Percentiles rank a stretch among this genome's conserved stretches.
Evolutionary conservation across 2,113 vertebrate species (phyloP).

Genomic region (Merops nubicus): DNA sequence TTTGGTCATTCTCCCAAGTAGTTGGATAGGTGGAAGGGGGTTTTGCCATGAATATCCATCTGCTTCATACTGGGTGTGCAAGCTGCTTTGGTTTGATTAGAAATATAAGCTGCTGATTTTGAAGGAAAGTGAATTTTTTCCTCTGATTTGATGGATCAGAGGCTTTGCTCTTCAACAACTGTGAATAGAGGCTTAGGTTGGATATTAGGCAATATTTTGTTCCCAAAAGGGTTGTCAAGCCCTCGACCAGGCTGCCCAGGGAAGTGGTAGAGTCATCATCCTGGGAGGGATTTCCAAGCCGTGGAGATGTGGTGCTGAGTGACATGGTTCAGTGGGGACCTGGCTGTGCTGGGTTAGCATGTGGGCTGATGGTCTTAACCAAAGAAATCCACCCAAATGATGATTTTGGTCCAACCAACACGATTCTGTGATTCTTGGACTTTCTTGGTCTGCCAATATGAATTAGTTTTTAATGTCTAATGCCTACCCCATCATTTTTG

Average conservation of each 20-base stretch:
- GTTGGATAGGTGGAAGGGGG: not conserved
- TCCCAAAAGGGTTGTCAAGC: not conserved
- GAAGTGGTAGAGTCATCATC: not conserved
- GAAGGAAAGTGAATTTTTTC: not conserved
- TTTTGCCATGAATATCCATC: not conserved
- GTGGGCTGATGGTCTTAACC: too few relatives aligned
- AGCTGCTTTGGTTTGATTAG: not conserved
- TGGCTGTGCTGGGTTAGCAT: not conserved
- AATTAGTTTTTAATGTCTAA: constrained; percentile 19
- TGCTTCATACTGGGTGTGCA: not conserved
- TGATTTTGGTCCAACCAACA: not conserved
- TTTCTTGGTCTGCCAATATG: not conserved
- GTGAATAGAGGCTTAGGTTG: not conserved
- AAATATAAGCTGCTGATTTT: not conserved
- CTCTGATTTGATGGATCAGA: not conserved
- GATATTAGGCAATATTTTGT: not conserved
- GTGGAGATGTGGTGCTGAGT: not conserved
- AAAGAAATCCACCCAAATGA: too few relatives aligned
- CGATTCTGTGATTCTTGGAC: not conserved
- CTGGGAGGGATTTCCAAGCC: not conserved
- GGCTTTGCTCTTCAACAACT: not conserved
- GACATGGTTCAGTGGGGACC: not conserved
- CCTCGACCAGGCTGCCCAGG: not conserved
- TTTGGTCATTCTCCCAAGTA: not conserved
- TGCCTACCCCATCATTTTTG: not conserved